These are phyloP conservation scores for Hoplias malabaricus DNA, from an alignment of 2,113 vertebrate genomes.

Conservation along the genomic window DNA sequence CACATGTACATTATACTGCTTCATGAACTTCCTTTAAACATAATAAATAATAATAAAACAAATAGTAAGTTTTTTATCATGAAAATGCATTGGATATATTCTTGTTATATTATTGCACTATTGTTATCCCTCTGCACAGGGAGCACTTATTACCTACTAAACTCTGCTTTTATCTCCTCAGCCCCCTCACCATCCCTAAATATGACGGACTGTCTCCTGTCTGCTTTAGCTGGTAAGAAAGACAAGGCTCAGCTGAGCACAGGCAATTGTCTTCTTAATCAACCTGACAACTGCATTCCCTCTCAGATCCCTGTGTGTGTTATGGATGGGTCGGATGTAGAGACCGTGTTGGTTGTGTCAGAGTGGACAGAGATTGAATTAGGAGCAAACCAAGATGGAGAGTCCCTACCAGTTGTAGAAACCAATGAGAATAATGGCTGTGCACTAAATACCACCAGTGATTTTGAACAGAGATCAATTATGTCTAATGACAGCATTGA, in stretches of 20 bases:
- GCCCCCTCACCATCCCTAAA: not conserved
- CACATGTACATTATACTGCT: not conserved
- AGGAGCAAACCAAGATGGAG: not conserved
- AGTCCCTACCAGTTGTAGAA: not conserved
- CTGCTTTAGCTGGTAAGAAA: conserved; percentile 21
- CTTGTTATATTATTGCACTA: no score
- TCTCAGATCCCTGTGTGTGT: conserved; percentile 4
- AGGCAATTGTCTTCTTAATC: not conserved
- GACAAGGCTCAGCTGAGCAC: not conserved
- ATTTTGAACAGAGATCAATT: not conserved
- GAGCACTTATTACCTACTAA: no score
- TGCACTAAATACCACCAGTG: no score
- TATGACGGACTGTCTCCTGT: conserved; percentile 14
- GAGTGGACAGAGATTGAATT: conserved; percentile 11
- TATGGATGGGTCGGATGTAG: conserved; percentile 2
- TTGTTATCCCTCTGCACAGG: no score
- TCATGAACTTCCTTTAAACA: not conserved
- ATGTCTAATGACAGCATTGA: not conserved
- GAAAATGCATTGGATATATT: no score
- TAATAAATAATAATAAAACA: no score
- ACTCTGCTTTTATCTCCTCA: not conserved
- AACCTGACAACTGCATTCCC: not conserved
- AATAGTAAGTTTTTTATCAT: no score
- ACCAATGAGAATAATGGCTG: not conserved
- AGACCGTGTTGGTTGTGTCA: conserved; percentile 22